Base-by-base conservation (phyloP, 2,797 vertebrate genomes). In the Pyrocephalus nanus region DNA sequence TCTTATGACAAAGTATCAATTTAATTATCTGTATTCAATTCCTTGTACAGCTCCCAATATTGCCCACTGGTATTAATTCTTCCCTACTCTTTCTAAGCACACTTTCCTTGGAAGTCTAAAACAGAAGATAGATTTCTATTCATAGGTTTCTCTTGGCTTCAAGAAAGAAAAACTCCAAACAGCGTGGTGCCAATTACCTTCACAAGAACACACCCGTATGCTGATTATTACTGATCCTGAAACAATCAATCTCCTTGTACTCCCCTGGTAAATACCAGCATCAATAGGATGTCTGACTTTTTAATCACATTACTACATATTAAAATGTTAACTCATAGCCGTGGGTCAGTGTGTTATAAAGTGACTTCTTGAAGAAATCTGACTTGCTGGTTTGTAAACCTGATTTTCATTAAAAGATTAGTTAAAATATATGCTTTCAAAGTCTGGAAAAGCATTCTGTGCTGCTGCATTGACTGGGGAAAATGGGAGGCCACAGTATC, bases 171-270 rank as follows among this genome's bases (percentile, higher is more conserved):
- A 97, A 83, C 91, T 60, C 93, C 54, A 81, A 80, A 88, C 72
- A 93, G 54, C 4, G 1, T 92, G 95, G 95, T 90, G 83, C 81
- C 93, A 97, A 97, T 97, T 96, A 97, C 88, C 76, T 93, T 93
- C 78, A 81, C 73, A 89, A 89, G 76, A 80, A 95, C 47, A 76
- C 77, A 69, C 82, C 65, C 80, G 25, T 85, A 70, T 92, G 78
- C 71, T 84, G 94, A 96, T 97, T 93, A 95, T 64, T 72, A 91
- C 65, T 73, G 88, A 95, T 96, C 75, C 93, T 78, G 75, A 96
- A 96, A 94, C 92, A 95, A 92, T 72, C 92, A 81, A 92, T 93
- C 86, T 95, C 66, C 90, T 93, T 95, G 85, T 93, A 94, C 81
- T 96, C 92, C 65, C 55, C 73, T 90, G 73, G 47, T 96, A 89